These are phyloP conservation scores for Brachypterus glaber DNA, from an alignment of 2,888 invertebrate genomes.

Conservation along the genomic window DNA sequence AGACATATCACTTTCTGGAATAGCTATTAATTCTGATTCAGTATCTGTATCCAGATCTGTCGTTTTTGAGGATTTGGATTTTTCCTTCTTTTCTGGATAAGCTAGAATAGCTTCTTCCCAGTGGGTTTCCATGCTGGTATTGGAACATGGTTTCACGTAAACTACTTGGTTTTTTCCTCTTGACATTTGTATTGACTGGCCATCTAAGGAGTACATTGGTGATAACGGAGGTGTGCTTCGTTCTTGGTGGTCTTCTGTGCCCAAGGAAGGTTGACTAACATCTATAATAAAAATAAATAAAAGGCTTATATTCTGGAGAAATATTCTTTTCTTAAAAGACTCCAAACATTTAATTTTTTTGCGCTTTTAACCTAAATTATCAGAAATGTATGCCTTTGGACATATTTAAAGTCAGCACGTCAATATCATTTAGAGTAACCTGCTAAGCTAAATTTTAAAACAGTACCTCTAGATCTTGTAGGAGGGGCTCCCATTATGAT, in stretches of 20 bases:
- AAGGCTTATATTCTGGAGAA: neutral
- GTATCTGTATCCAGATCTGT: conserved; percentile 76
- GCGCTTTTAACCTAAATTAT: no score
- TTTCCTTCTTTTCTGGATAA: conserved; percentile 30
- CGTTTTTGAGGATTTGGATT: conserved; percentile 27
- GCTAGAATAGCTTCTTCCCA: conserved; percentile 56
- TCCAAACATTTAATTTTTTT: no score
- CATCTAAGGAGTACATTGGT: conserved; percentile 52
- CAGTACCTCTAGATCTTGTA: conserved; percentile 54
- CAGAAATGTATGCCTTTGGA: no score
- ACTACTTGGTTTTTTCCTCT: conserved; percentile 38
- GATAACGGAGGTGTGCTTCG: conserved; percentile 51
- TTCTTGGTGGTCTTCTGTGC: conserved; percentile 53
- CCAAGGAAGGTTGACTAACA: conserved; percentile 66
- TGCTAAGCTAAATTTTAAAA: no score
- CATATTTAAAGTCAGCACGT: no score
- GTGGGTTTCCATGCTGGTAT: conserved; percentile 53
- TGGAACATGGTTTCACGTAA: conserved; percentile 38
- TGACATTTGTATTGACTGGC: conserved; percentile 41
- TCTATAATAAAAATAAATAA: conserved; percentile 41
- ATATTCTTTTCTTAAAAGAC: no score
- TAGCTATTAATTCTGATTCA: conserved; percentile 81
- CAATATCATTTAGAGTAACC: no score
- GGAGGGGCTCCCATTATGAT: conserved; percentile 66
- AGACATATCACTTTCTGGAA: conserved; percentile 82